Evolutionary conservation across 2,797 vertebrate genomes (phyloP), one percentile per base, ranked within the genome.

Genomic region (Decapterus maruadsi): DNA sequence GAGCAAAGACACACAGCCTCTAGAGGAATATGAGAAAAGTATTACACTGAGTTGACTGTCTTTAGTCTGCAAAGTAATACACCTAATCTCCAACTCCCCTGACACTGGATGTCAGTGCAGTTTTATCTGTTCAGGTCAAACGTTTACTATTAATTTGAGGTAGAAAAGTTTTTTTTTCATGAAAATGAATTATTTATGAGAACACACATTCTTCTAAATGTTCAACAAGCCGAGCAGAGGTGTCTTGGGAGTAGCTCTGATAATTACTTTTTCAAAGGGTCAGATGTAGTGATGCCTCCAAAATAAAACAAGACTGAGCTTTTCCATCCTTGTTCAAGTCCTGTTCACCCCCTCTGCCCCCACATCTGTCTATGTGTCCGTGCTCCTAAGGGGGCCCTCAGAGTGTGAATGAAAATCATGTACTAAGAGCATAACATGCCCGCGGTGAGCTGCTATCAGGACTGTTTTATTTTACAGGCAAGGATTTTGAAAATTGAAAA

Each of bases 401-500:
- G 66, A 78, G 86, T 78, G 86, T 84, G 83, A 84, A 87, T 78
- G 48, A 86, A 84, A 84, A 84, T 46, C 86, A 68, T 84, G 80
- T 70, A 69, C 58, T 56, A 48, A 78, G 75, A 79, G 55, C 67
- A 50, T 46, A 76, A 64, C 72, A 64, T 22, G 20, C 42, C 72
- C 54, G 26, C 26, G 66, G 51, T 45, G 77, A 81, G 76, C 60
- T 56, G 48, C 78, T 72, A 75, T 88, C 70, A 57, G 75, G 56
- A 62, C 67, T 29, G 56, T 74, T 82, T 73, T 64, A 80, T 75
- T 56, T 84, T 82, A 55, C 74, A 75, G 75, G 75, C 57, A 64
- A 68, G 31, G 62, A 22, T 68, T 83, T 85, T 54, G 72, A 69
- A 89, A 92, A 93, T 87, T 81, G 56, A 91, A 90, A 91, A 82